These are phyloP conservation scores for Piscicola geometra DNA, from an alignment of 2,888 invertebrate genomes.

Conservation along the genomic window DNA sequence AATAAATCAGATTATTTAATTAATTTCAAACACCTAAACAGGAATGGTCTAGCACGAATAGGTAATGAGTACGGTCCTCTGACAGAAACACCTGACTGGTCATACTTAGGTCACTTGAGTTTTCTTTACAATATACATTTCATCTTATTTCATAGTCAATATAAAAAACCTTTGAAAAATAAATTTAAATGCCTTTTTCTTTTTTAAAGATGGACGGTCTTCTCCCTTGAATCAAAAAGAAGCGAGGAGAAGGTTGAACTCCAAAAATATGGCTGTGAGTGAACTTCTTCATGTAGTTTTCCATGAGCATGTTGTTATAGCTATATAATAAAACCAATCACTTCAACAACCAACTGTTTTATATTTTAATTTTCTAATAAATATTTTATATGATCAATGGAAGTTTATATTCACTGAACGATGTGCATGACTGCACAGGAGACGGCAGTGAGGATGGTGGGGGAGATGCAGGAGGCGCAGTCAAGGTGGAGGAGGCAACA, in stretches of 20 bases:
- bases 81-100: conserved; percentile 43
- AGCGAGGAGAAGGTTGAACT: conserved; percentile 28
- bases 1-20: background rate
- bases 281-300: too few species aligned
- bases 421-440: too few species aligned
- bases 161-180: too few species aligned
- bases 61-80: conserved; percentile 42
- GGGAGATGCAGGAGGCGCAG: conserved; percentile 39
- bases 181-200: background rate
- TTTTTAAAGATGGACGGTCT: conserved; percentile 39
- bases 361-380: too few species aligned
- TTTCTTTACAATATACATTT: too few species aligned
- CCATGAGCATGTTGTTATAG: too few species aligned
- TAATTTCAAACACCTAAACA: too few species aligned
- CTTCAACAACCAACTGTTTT: too few species aligned
- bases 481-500: conserved; percentile 28
- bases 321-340: too few species aligned
- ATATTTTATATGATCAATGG: too few species aligned
- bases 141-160: too few species aligned
- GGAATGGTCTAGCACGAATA: conserved; percentile 38
- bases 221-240: conserved; percentile 33
- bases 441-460: conserved; percentile 33
- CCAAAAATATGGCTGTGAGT: conserved; percentile 36
- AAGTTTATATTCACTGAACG: too few species aligned
- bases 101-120: conserved; percentile 41